phyloP scores from a whole-genome alignment of 2,113 vertebrate genomes.

The Odocoileus hemionus region DNA sequence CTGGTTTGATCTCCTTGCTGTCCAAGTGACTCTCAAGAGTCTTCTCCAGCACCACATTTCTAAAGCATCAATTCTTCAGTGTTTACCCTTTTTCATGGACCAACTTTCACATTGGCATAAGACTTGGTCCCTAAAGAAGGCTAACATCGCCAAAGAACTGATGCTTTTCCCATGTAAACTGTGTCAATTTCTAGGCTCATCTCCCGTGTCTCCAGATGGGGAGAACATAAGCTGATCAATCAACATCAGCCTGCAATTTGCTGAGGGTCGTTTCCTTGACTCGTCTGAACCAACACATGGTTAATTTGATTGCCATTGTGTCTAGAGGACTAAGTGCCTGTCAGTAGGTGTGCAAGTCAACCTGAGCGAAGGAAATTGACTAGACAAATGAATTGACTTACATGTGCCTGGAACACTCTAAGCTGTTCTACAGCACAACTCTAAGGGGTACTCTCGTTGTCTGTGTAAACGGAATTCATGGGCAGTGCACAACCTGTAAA shows the following conservation, averaged over 20 bases:
- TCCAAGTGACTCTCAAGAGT: not conserved
- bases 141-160: not conserved
- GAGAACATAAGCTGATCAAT: not conserved
- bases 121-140: not conserved
- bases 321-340: not conserved
- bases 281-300: conserved; percentile 9
- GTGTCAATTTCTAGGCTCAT: conserved; percentile 24
- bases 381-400: not conserved
- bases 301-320: not conserved
- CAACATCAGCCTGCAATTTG: not conserved
- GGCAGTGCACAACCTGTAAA: not conserved
- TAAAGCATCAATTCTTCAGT: not conserved
- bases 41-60: not conserved
- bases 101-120: not conserved
- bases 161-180: conserved; percentile 15
- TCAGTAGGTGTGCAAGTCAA: not conserved
- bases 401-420: not conserved
- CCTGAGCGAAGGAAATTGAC: conserved; percentile 29
- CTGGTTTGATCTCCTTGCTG: not conserved
- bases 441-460: not conserved
- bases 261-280: conserved; percentile 24
- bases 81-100: not conserved
- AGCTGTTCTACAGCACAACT: not conserved
- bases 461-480: not conserved
- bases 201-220: conserved; percentile 20